phyloP scores from a whole-genome alignment of 1,140 invertebrate genomes.

The Parapsyche elsis region DNA sequence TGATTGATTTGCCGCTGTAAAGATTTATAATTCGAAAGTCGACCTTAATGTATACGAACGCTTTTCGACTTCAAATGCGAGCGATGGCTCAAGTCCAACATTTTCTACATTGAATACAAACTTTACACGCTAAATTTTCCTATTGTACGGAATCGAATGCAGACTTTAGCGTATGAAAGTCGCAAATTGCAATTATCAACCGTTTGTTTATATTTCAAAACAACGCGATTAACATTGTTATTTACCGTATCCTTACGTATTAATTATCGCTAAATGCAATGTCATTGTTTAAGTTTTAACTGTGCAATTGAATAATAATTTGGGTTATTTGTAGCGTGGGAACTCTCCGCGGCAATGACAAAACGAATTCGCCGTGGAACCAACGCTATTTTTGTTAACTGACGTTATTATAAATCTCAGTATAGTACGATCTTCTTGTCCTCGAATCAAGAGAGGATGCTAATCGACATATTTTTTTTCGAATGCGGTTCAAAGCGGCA shows the following conservation, averaged over 20 bases:
- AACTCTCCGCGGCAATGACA: background rate
- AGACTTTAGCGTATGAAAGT: no score
- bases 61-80: background rate
- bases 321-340: background rate
- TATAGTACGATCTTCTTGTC: background rate
- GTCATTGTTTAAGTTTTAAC: slow-evolving; percentile 5
- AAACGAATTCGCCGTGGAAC: background rate
- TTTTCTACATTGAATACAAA: background rate
- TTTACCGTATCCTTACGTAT: background rate
- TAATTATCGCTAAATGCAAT: background rate
- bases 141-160: no score
- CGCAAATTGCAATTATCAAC: no score
- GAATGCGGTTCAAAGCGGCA: background rate
- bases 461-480: slow-evolving; percentile 5
- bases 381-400: no score
- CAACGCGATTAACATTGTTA: background rate
- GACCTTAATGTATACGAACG: slow-evolving; percentile 19
- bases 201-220: background rate
- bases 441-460: background rate
- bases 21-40: slow-evolving; percentile 32
- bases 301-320: slow-evolving; percentile 7
- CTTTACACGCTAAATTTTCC: no score
- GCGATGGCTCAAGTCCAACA: background rate
- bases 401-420: no score
- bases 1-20: slow-evolving; percentile 11